Conservation (phyloP, 2,113 vertebrate species). For the Pelmatolapia mariae region DNA sequence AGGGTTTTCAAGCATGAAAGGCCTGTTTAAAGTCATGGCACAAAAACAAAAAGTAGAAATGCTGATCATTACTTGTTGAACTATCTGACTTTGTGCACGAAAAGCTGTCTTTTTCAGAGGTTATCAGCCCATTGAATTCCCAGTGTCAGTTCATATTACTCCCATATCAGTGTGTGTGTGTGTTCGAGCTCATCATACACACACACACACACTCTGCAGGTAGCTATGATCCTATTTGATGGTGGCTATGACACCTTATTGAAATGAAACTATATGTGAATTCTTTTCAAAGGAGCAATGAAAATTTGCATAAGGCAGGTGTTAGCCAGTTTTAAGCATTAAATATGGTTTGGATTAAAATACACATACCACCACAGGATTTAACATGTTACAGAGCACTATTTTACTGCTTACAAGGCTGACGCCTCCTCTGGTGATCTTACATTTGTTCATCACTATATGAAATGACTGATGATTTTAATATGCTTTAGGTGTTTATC, state of each 20-base stretch:
- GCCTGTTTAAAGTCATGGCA: background rate
- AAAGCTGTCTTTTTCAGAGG: background rate
- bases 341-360: background rate
- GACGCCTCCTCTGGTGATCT: background rate
- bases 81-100: background rate
- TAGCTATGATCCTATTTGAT: background rate
- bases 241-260: background rate
- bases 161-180: background rate
- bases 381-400: background rate
- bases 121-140: background rate
- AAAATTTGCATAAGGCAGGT: background rate
- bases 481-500: background rate
- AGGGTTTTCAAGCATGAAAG: background rate
- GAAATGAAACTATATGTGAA: background rate
- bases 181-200: background rate
- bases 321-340: background rate
- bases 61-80: background rate
- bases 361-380: background rate
- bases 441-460: background rate
- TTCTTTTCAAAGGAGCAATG: background rate
- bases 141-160: background rate
- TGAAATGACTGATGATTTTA: background rate
- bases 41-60: background rate
- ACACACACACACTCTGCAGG: background rate
- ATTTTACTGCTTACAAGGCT: background rate